phyloP scores from a whole-genome alignment of 2,888 invertebrate species.

The Amblyjoppa fuscipennis region DNA sequence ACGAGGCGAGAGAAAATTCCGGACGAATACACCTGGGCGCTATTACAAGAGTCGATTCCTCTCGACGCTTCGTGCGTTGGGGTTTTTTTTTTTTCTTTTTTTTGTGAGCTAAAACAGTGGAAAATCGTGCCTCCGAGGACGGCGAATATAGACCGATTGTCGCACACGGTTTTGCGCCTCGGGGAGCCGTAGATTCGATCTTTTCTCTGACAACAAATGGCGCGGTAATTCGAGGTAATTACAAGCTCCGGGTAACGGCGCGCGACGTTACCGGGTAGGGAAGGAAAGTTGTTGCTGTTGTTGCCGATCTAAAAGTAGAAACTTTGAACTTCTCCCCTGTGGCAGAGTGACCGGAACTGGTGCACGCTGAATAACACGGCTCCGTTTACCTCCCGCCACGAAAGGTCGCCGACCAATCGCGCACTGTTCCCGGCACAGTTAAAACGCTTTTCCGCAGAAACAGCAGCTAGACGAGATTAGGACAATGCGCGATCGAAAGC shows the following conservation, averaged over 20 bases:
- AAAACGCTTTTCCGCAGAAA: background rate
- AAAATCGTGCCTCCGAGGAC: constrained; percentile 2
- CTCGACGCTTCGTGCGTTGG: constrained; percentile 9
- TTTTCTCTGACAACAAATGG: constrained; percentile 43
- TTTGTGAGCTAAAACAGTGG: constrained; percentile 9
- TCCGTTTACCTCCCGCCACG: background rate
- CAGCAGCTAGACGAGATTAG: constrained; percentile 7
- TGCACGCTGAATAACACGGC: background rate
- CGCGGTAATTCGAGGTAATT: constrained; percentile 44
- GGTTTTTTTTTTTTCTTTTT: constrained; percentile 2
- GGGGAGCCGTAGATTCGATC: background rate
- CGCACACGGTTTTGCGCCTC: background rate
- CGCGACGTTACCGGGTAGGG: background rate
- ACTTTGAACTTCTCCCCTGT: constrained; percentile 6
- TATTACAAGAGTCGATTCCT: constrained; percentile 42
- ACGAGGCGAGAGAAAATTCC: constrained; percentile 23
- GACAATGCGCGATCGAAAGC: constrained; percentile 44
- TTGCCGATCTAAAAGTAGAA: constrained; percentile 40
- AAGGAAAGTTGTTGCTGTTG: constrained; percentile 39
- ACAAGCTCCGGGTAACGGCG: constrained; percentile 7
- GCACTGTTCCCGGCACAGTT: constrained; percentile 25
- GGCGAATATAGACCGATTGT: constrained; percentile 22
- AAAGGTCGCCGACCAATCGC: constrained; percentile 1
- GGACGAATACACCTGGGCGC: constrained; percentile 31
- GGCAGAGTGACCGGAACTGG: background rate